Evolutionary conservation across 2,888 invertebrate species (phyloP).

Genomic region (Lapara coniferarum): DNA sequence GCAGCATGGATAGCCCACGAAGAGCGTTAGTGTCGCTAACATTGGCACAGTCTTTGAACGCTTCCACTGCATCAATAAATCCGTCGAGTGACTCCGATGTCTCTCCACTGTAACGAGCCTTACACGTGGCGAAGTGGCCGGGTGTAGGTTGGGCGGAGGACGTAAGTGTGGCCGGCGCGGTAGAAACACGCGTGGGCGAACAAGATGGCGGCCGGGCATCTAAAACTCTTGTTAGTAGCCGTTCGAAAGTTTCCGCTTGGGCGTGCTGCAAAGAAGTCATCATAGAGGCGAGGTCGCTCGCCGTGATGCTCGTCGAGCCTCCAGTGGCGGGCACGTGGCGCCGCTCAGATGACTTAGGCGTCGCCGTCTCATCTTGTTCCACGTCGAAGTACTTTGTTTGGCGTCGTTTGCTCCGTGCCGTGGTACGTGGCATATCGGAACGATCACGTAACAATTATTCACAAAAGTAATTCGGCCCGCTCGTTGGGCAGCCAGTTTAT

Average conservation of each 20-base stretch:
- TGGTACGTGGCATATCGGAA: not conserved
- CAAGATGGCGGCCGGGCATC: not conserved
- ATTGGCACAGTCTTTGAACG: not conserved
- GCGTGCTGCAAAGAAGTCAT: too few species aligned
- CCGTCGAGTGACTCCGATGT: too few species aligned
- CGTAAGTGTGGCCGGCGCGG: too few species aligned
- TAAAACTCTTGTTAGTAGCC: not conserved
- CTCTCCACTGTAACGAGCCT: too few species aligned
- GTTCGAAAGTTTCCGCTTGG: not conserved
- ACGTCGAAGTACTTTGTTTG: not conserved
- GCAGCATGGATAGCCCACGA: not conserved
- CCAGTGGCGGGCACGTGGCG: not conserved
- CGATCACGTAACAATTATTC: not conserved
- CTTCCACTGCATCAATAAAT: too few species aligned
- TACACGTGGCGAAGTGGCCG: too few species aligned
- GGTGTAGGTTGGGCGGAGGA: too few species aligned
- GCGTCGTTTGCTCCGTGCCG: not conserved
- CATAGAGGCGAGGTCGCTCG: too few species aligned
- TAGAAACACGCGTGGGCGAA: not conserved
- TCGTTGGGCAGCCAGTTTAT: slow-evolving; percentile 2
- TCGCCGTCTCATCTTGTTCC: not conserved
- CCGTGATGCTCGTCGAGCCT: not conserved
- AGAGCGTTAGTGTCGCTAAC: too few species aligned
- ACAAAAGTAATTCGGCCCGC: not conserved
- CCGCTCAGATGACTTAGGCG: not conserved